Percentiles rank a stretch among this genome's conserved stretches.
Evolutionary conservation across 2,113 vertebrate species (phyloP).

Genomic region (Rana temporaria): DNA sequence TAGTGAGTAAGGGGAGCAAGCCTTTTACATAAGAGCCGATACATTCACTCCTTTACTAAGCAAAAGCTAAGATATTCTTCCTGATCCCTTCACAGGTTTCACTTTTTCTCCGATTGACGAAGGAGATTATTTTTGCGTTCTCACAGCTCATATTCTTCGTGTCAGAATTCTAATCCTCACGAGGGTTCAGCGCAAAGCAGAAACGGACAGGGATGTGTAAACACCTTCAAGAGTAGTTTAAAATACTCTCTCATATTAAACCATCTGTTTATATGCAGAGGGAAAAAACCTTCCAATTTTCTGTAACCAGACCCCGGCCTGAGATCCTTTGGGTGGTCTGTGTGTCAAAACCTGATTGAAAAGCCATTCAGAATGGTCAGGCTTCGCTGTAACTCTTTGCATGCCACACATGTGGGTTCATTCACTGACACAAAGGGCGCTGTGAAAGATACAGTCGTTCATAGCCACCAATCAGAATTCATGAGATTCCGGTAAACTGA

Average conservation of each 20-base stretch:
- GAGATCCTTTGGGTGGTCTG: neutral
- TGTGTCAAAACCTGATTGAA: constrained; percentile 10
- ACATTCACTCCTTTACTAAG: neutral
- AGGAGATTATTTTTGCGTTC: neutral
- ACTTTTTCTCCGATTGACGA: neutral
- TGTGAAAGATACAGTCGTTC: too few species aligned
- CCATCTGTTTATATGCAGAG: constrained; percentile 53
- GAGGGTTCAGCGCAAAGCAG: constrained; percentile 13
- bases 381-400: constrained; percentile 24
- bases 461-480: too few species aligned
- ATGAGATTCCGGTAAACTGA: too few species aligned
- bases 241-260: constrained; percentile 54
- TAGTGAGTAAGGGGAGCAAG: neutral
- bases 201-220: constrained; percentile 52
- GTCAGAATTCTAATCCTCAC: constrained; percentile 24
- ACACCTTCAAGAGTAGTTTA: constrained; percentile 53
- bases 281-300: constrained; percentile 1
- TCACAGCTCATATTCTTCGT: constrained; percentile 18
- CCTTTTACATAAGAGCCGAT: too few species aligned
- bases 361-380: constrained; percentile 3
- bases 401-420: neutral
- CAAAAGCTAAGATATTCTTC: neutral
- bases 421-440: too few species aligned
- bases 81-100: neutral
- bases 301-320: neutral